These are phyloP conservation scores for Nemopilema nomurai DNA, from an alignment of 30 jellyfish, hydroid and myxozoan genomes.

Conservation along the genomic window DNA sequence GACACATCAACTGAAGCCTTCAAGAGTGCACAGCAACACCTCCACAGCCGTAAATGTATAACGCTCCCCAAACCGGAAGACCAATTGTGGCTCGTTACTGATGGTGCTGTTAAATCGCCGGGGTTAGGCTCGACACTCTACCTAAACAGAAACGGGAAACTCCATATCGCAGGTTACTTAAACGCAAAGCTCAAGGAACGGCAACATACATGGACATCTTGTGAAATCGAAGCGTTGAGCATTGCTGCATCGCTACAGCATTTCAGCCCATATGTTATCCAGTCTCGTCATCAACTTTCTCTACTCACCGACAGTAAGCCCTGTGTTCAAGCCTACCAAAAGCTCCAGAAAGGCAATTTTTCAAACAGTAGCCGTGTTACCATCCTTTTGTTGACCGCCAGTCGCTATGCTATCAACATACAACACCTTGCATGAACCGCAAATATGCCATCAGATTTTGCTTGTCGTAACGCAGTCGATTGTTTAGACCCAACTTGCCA, in stretches of 20 bases:
- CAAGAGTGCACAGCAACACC: slow-evolving; percentile 15
- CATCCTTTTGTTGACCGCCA: slow-evolving; percentile 51
- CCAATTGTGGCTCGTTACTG: slow-evolving; percentile 53
- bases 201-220: slow-evolving; percentile 62
- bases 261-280: slow-evolving; percentile 58
- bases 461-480: not conserved
- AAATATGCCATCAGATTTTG: slow-evolving; percentile 46
- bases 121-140: slow-evolving; percentile 63
- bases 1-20: slow-evolving; percentile 14
- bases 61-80: slow-evolving; percentile 51
- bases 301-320: slow-evolving; percentile 71
- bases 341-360: slow-evolving; percentile 51
- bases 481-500: not conserved
- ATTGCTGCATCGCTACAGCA: slow-evolving; percentile 66
- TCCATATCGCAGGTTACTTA: slow-evolving; percentile 53
- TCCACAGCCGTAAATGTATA: not conserved
- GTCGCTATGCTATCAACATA: slow-evolving; percentile 31
- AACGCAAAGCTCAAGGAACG: slow-evolving; percentile 62
- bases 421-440: slow-evolving; percentile 39
- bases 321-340: slow-evolving; percentile 66
- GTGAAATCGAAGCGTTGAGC: slow-evolving; percentile 63
- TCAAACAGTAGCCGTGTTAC: slow-evolving; percentile 51
- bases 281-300: slow-evolving; percentile 45
- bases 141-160: slow-evolving; percentile 39
- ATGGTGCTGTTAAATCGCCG: slow-evolving; percentile 42